Conservation (phyloP, 2,113 vertebrate genomes). For the Stercorarius parasiticus region DNA sequence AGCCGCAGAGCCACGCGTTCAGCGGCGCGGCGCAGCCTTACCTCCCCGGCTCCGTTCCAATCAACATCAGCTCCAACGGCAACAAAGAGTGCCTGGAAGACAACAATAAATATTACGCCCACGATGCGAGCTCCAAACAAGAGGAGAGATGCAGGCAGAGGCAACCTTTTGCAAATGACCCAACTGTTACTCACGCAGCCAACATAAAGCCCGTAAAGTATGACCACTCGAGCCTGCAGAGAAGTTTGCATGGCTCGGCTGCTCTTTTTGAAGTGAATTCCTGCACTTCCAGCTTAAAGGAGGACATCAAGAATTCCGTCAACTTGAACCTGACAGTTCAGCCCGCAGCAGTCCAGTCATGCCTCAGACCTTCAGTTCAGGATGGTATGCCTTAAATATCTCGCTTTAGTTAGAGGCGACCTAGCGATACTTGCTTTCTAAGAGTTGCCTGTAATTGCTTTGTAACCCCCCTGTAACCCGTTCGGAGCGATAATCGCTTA, state of each 20-base stretch:
- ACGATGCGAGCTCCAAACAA: conserved; percentile 74
- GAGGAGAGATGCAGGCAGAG: conserved; percentile 77
- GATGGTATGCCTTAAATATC: conserved; percentile 82
- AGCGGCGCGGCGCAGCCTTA: conserved; percentile 83
- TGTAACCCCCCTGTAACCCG: not conserved
- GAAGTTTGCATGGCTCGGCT: conserved; percentile 72
- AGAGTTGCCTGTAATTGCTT: conserved; percentile 15
- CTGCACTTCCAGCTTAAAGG: conserved; percentile 73
- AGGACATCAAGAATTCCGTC: conserved; percentile 81
- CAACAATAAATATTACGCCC: conserved; percentile 79
- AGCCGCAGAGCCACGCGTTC: conserved; percentile 83
- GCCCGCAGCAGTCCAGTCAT: conserved; percentile 78
- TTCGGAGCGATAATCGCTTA: not conserved
- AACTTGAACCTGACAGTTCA: conserved; percentile 84
- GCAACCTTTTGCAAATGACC: conserved; percentile 75
- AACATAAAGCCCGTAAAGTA: conserved; percentile 77
- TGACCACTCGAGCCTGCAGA: conserved; percentile 79
- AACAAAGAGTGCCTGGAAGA: conserved; percentile 83
- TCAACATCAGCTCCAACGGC: conserved; percentile 78
- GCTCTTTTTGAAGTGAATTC: conserved; percentile 77
- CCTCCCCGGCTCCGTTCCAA: conserved; percentile 77
- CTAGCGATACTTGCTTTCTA: not conserved
- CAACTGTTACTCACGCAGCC: conserved; percentile 67
- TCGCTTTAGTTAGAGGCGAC: conserved; percentile 2
- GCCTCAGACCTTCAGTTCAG: conserved; percentile 83